A percentile compares a stretch with the other conserved stretches of the same genome.
phyloP scores from a whole-genome alignment of 2,888 invertebrate genomes.

The Eupithecia dodoneata region DNA sequence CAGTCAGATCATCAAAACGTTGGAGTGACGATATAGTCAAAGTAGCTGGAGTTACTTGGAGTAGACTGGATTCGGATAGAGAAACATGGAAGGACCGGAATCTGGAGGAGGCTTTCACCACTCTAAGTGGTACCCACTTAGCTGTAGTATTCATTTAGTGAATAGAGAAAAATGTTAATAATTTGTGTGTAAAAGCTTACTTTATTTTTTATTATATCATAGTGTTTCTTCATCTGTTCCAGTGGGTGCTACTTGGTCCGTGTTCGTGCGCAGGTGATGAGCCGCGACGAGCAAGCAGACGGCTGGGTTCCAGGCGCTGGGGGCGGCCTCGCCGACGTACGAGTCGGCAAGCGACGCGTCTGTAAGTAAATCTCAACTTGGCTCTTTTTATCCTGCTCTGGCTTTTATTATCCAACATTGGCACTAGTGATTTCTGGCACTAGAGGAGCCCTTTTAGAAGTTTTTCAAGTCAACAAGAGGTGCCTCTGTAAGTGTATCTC shows the following conservation, averaged over 20 bases:
- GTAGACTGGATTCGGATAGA: too few species aligned
- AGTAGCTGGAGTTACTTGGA: too few species aligned
- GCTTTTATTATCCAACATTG: not conserved
- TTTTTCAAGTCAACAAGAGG: slow-evolving; percentile 61
- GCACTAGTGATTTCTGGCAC: slow-evolving; percentile 90
- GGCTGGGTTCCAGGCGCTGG: slow-evolving; percentile 98
- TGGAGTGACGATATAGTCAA: too few species aligned
- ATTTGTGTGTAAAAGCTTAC: too few species aligned
- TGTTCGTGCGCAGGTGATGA: slow-evolving; percentile 99
- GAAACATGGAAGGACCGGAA: too few species aligned
- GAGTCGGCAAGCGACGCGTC: slow-evolving; percentile 89
- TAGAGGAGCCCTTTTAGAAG: slow-evolving; percentile 97
- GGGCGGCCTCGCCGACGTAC: slow-evolving; percentile 97
- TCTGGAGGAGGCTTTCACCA: too few species aligned
- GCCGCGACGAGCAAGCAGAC: slow-evolving; percentile 97
- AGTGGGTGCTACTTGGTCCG: slow-evolving; percentile 98
- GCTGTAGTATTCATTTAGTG: too few species aligned
- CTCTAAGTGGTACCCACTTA: too few species aligned
- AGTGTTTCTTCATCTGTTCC: slow-evolving; percentile 54
- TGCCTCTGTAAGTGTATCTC: not conserved
- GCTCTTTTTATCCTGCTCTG: not conserved
- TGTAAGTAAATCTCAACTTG: slow-evolving; percentile 38
- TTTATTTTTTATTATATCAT: not conserved
- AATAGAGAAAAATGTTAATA: too few species aligned
- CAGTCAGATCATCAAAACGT: too few species aligned